Evolutionary conservation across 2,888 invertebrate genomes (phyloP), one percentile per base, ranked within the genome.

Genomic region (Embidobia sp.): DNA sequence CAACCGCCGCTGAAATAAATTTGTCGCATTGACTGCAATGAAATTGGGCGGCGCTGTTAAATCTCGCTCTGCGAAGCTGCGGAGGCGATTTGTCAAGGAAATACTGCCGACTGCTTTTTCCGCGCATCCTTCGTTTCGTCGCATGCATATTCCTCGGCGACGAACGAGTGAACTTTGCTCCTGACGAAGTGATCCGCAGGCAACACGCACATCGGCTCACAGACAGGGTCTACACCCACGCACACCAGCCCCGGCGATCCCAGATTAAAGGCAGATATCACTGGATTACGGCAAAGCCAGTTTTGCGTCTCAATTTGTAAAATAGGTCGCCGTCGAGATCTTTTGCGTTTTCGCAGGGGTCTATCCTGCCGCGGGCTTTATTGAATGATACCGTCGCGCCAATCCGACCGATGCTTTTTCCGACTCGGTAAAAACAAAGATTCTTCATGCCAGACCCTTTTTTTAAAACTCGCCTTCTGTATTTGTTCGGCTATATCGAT

Each of bases 251-350:
- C 59, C 18, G 26, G 22, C 55, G 59, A 70, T 64, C 51, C 57
- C 13, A 63, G 76, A 76, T 76, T 70, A 76, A 70, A 70, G 64
- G 27, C 40, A 74, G 73, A 51, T 64, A 73, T 59, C 40, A 51
- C 46, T 26, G 69, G 70, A 64, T 76, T 76, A 64, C 53, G 10
- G 29, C 26, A 59, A 70, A 70, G 64, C 59, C 59, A 59, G 66
- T 70, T 76, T 70, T 69, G 57, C 55, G 49, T 70, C 51, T 64
- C 76, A 59, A 64, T 69, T 75, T 64, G 70, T 55, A 40, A 70
- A 76, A 70, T 64, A 70, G 70, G 69, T 76, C 69, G 76, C 7
- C 22, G 29, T 19, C 2, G 15, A 51, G 44, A 44, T 48, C 48
- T 15, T 61, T 55, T 16, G 13, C 42, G 19, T 64, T 73, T 66